Base-by-base conservation (phyloP, 2,888 invertebrate species). In the Agrypnus murinus region DNA sequence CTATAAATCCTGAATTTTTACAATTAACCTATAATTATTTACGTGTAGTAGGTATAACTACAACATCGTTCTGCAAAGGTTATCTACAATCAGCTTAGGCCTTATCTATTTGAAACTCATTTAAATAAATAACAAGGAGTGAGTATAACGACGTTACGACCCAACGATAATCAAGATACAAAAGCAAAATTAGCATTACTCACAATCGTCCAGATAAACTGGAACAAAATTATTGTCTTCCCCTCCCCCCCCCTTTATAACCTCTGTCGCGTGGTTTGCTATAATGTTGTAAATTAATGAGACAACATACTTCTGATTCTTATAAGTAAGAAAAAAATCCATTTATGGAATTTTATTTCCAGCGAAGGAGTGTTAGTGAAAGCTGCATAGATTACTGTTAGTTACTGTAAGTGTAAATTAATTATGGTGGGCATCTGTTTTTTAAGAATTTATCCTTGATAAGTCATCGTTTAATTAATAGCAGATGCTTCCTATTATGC, bases 401-500 rank as follows among this genome's bases (percentile, higher is more conserved):
- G 25, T 25, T 25, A 25, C 5, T 25, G n/a, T n/a, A n/a, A n/a
- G n/a, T n/a, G n/a, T n/a, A n/a, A n/a, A n/a, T n/a, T n/a, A n/a
- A n/a, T n/a, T n/a, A n/a, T n/a, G 5, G 25, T 25, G 2, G 25
- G 25, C 5, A 25, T 25, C 25, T 32, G 31, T 31, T 50, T 50
- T n/a, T 8, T 31, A 50, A 46, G 31, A 50, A 50, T 31, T 25
- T 12, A 46, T 34, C 62, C 62, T 62, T 36, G 45, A 62, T 50
- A 43, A 15, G 14, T 8, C 12, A 40, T 19, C 32, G 8, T 46
- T 46, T 62, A 36, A 36, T 48, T 62, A 62, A 46, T 62, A 34
- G 34, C 62, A 48, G 50, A 63, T 50, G 63, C 50, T 36, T 48
- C 12, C 46, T 36, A 17, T 63, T 63, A 38, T 25, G 38, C 50